Percentiles rank a stretch among this genome's conserved stretches.
Evolutionary conservation across 2,888 invertebrate species (phyloP).

Genomic region (Ypsolopha sequella): DNA sequence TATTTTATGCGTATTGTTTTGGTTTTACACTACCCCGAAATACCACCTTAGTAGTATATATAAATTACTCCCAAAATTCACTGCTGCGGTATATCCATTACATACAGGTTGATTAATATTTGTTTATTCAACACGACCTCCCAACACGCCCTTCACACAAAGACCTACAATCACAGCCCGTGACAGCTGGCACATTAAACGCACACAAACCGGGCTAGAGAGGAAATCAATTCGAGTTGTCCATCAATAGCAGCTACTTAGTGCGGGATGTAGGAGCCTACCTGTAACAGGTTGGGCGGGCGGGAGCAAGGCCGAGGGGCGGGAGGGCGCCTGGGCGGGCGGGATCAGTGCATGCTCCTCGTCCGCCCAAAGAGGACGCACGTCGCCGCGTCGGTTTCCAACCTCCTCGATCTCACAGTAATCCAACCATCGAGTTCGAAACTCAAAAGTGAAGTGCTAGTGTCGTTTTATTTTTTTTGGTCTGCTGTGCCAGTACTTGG

Average conservation of each 20-base stretch:
- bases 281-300: conserved; percentile 56
- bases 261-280: conserved; percentile 44
- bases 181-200: not conserved
- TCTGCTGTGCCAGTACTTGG: not conserved
- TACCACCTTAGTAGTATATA: too few species aligned
- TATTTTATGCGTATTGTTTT: too few species aligned
- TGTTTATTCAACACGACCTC: not conserved
- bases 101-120: too few species aligned
- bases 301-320: conserved; percentile 19
- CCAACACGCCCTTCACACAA: conserved; percentile 5
- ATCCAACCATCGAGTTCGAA: conserved; percentile 3
- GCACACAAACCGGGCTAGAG: conserved; percentile 11
- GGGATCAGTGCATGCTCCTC: conserved; percentile 50
- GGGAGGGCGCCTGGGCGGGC: conserved; percentile 25
- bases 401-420: conserved; percentile 4
- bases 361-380: conserved; percentile 35
- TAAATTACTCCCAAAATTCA: too few species aligned
- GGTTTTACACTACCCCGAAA: too few species aligned
- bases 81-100: too few species aligned
- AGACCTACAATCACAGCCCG: not conserved
- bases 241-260: conserved; percentile 64
- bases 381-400: conserved; percentile 13
- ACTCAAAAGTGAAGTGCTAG: not conserved
- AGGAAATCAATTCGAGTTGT: conserved; percentile 58
- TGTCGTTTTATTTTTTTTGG: not conserved